A percentile compares a stretch with the other conserved stretches of the same genome.
phyloP scores from a whole-genome alignment of 2,888 invertebrate genomes.

The Leptopilina myrica region DNA sequence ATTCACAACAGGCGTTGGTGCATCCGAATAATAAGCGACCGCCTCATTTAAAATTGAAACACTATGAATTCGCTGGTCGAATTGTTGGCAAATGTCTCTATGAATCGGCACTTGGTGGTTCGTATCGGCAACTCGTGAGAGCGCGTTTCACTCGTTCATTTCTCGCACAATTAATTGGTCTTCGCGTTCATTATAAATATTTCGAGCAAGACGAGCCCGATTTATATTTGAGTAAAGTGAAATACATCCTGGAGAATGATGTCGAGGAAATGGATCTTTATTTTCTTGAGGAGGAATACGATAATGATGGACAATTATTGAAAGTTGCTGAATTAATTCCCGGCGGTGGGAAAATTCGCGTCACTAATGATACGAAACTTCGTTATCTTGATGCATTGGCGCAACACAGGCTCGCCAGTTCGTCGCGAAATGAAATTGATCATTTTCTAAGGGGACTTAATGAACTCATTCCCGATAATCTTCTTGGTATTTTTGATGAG shows the following conservation, averaged over 20 bases:
- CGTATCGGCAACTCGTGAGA: conserved; percentile 92
- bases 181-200: conserved; percentile 95
- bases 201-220: conserved; percentile 98
- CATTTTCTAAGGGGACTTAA: conserved; percentile 93
- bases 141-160: conserved; percentile 95
- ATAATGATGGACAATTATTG: conserved; percentile 84
- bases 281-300: conserved; percentile 94
- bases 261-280: conserved; percentile 90
- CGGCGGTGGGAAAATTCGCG: conserved; percentile 86
- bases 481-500: conserved; percentile 96
- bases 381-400: conserved; percentile 93
- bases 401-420: conserved; percentile 90
- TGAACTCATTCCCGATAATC: conserved; percentile 93
- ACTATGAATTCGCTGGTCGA: conserved; percentile 95
- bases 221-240: conserved; percentile 93
- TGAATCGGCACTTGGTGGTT: conserved; percentile 93
- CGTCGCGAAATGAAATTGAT: conserved; percentile 89
- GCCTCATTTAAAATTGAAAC: conserved; percentile 87
- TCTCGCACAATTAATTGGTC: conserved; percentile 94
- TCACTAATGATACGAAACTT: conserved; percentile 86
- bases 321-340: conserved; percentile 89
- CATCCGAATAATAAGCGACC: conserved; percentile 92
- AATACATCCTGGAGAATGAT: conserved; percentile 94
- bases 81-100: conserved; percentile 96
- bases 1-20: conserved; percentile 91